Conservation (phyloP, 1,140 invertebrate species). For the Phocides pigmalion region DNA sequence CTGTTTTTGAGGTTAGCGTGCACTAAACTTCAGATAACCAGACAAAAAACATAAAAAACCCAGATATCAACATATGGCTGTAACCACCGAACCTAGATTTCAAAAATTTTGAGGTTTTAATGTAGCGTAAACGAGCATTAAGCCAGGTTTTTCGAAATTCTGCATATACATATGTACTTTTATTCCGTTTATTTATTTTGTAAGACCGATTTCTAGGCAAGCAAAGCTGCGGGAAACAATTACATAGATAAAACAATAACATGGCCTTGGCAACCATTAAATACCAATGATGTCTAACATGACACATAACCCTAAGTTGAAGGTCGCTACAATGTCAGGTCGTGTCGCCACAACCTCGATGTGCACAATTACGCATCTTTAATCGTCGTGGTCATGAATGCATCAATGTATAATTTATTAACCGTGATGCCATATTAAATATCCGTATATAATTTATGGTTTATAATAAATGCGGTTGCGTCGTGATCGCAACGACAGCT, state of each 20-base stretch:
- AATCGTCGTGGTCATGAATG: slow-evolving; percentile 26
- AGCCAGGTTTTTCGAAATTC: too few relatives aligned
- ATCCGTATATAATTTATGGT: slow-evolving; percentile 19
- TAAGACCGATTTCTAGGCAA: too few relatives aligned
- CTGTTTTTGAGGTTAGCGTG: too few relatives aligned
- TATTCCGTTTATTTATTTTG: too few relatives aligned
- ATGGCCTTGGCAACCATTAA: neutral
- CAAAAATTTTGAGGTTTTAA: too few relatives aligned
- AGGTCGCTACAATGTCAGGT: slow-evolving; percentile 27
- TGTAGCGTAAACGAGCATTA: too few relatives aligned
- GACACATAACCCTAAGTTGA: slow-evolving; percentile 22
- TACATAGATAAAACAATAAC: neutral
- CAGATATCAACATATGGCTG: too few relatives aligned
- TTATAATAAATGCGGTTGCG: slow-evolving; percentile 14
- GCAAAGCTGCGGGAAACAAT: too few relatives aligned
- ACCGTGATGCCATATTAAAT: slow-evolving; percentile 21
- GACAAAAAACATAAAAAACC: too few relatives aligned
- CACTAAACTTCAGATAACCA: too few relatives aligned
- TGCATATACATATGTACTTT: too few relatives aligned
- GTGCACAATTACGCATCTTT: slow-evolving; percentile 29
- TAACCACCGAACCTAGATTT: too few relatives aligned
- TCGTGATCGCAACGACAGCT: slow-evolving; percentile 45
- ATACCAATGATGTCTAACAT: slow-evolving; percentile 3
- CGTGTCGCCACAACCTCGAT: slow-evolving; percentile 31
- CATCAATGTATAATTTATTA: slow-evolving; percentile 29